Evolutionary conservation across 2,888 invertebrate species (phyloP).

Genomic region (Latrodectus hesperus): DNA sequence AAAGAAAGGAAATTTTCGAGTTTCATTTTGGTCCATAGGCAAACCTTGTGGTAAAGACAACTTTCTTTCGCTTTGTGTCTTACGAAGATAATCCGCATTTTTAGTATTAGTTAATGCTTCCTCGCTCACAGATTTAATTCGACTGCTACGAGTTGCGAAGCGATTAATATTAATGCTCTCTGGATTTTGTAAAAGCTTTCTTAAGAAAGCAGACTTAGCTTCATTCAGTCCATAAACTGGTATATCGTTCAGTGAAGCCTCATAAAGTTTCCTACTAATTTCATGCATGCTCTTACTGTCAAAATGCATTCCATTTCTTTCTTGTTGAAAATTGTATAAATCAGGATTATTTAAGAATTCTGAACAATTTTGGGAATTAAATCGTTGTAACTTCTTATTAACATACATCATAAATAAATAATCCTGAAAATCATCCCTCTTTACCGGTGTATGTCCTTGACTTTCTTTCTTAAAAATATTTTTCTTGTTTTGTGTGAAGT

Average conservation of each 20-base stretch:
- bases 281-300: conserved; percentile 19
- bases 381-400: neutral
- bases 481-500: neutral
- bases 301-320: conserved; percentile 3
- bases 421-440: conserved; percentile 14
- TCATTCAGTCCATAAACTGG: neutral
- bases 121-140: conserved; percentile 22
- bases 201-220: conserved; percentile 11
- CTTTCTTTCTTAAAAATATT: too few species aligned
- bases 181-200: neutral
- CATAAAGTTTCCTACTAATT: conserved; percentile 5
- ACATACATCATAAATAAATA: neutral
- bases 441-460: too few species aligned
- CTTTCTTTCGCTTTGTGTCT: conserved; percentile 17
- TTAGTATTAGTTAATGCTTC: neutral
- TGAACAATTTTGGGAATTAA: neutral
- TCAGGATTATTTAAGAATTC: conserved; percentile 45
- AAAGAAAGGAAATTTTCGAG: conserved; percentile 17
- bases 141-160: neutral
- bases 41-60: neutral
- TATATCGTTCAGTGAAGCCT: neutral
- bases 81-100: neutral
- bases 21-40: neutral
- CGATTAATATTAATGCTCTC: neutral
- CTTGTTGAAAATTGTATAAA: conserved; percentile 1